Percentiles rank a stretch among this genome's conserved stretches.
phyloP scores from a whole-genome alignment of 1,140 invertebrate species.

The Drosophila neocordata region DNA sequence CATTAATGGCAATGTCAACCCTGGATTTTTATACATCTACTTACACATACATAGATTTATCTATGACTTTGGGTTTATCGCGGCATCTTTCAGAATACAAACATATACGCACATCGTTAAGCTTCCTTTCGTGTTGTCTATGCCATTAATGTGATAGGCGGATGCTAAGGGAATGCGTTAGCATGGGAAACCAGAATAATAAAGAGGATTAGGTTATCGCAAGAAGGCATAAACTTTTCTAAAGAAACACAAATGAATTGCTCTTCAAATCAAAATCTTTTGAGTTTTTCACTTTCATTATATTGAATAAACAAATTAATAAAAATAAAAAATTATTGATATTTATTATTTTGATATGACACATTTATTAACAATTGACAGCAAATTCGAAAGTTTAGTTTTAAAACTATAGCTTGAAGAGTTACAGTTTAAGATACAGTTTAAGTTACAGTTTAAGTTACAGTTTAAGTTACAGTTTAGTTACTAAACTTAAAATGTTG shows the following conservation, averaged over 20 bases:
- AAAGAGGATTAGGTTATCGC: background rate
- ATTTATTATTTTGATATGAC: no score
- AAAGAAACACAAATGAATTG: constrained; percentile 1
- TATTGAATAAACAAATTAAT: no score
- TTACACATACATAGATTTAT: constrained; percentile 2
- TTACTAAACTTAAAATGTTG: background rate
- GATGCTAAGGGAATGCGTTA: background rate
- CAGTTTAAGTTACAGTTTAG: background rate
- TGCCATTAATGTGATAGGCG: constrained; percentile 24
- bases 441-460: no score
- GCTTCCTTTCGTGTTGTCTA: constrained; percentile 39
- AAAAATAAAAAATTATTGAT: no score
- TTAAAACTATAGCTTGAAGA: background rate
- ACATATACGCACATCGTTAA: constrained; percentile 33
- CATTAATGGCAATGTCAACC: constrained; percentile 53
- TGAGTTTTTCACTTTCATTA: no score
- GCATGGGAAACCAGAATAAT: background rate
- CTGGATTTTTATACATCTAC: constrained; percentile 18
- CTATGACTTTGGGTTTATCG: constrained; percentile 43
- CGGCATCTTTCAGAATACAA: constrained; percentile 33
- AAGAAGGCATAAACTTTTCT: background rate
- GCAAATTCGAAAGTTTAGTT: constrained; percentile 10
- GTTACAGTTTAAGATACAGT: no score
- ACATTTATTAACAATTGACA: no score
- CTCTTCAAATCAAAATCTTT: background rate